Evolutionary conservation across 2,888 invertebrate genomes (phyloP).

Genomic region (Hydrotaea cyrtoneurina): DNA sequence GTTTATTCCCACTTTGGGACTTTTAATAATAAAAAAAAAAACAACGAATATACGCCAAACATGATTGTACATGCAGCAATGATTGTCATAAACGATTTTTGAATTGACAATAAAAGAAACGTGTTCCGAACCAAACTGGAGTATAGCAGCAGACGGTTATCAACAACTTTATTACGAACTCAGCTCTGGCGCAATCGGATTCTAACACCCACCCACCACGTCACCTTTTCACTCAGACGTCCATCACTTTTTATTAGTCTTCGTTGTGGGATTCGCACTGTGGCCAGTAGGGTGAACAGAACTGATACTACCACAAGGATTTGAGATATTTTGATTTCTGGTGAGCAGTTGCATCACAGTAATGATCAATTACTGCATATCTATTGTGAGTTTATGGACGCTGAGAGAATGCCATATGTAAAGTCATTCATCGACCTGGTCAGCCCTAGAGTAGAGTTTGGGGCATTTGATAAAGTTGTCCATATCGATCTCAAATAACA

Average conservation of each 20-base stretch:
- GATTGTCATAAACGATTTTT: slow-evolving; percentile 78
- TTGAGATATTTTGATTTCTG: no score
- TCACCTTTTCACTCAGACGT: not conserved
- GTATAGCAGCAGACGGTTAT: slow-evolving; percentile 14
- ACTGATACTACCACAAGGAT: no score
- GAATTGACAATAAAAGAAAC: slow-evolving; percentile 59
- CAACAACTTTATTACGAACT: slow-evolving; percentile 53
- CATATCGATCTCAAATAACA: no score
- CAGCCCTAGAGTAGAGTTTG: no score
- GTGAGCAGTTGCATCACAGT: no score
- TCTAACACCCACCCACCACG: not conserved
- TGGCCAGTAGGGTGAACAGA: not conserved
- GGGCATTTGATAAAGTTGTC: no score
- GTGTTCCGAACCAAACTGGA: not conserved
- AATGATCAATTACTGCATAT: no score
- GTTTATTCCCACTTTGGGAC: slow-evolving; percentile 47
- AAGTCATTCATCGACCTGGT: no score
- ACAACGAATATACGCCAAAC: not conserved
- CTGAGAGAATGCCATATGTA: no score
- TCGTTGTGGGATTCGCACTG: not conserved
- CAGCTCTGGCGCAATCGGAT: not conserved
- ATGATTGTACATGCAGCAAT: slow-evolving; percentile 63
- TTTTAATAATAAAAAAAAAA: slow-evolving; percentile 49
- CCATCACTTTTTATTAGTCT: not conserved
- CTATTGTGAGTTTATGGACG: no score